Percentiles rank a stretch among this genome's conserved stretches.
These are phyloP conservation scores for Drosophila prolongata DNA, from an alignment of 2,888 invertebrate species.

Conservation along the genomic window DNA sequence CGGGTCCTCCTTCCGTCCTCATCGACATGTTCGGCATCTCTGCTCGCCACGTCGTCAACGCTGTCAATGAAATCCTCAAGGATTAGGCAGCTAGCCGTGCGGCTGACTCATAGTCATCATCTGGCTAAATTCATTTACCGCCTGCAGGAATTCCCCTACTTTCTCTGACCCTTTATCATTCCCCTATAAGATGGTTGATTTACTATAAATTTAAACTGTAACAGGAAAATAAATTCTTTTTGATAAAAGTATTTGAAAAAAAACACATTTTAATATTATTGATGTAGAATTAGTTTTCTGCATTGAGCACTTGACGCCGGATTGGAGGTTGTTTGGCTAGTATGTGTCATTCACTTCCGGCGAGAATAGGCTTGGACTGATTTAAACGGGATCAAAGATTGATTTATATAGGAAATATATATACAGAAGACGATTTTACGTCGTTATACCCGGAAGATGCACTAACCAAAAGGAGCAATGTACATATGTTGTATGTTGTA, in stretches of 20 bases:
- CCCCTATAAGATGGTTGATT: constrained; percentile 8
- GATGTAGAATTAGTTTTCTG: no score
- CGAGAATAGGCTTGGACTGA: no score
- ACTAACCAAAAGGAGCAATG: no score
- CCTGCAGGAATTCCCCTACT: constrained; percentile 16
- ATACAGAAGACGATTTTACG: no score
- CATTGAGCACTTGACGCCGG: no score
- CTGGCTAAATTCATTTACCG: constrained; percentile 3
- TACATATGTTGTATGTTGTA: no score
- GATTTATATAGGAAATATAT: no score
- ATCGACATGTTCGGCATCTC: constrained; percentile 96
- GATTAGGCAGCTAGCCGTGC: constrained; percentile 74
- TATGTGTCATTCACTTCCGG: no score
- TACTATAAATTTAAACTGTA: constrained; percentile 11
- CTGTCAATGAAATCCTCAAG: constrained; percentile 88
- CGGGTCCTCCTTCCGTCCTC: constrained; percentile 94
- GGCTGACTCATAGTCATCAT: neutral
- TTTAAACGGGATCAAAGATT: no score
- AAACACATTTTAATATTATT: no score
- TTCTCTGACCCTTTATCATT: constrained; percentile 7
- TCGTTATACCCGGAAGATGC: no score
- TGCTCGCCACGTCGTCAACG: constrained; percentile 90
- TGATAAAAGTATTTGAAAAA: constrained; percentile 6
- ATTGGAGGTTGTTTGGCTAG: no score
- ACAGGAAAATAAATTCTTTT: constrained; percentile 28